Conservation (phyloP, 2,797 vertebrate species). For the Smutsia temminckii region DNA sequence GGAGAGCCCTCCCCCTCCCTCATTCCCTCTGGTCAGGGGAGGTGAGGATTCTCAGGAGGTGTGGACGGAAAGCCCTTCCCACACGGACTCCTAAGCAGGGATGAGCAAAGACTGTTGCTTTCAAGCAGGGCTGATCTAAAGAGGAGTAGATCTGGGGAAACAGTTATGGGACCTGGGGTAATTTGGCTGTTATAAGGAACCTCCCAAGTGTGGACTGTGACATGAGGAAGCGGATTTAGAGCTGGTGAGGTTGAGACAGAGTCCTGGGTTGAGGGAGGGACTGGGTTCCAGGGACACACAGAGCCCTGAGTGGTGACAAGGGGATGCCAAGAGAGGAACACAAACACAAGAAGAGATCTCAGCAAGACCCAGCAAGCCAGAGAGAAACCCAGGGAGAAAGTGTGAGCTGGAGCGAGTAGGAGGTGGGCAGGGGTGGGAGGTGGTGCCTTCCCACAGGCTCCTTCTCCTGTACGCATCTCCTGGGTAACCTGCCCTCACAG, state of each 20-base stretch:
- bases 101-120: not conserved
- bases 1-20: too few relatives aligned
- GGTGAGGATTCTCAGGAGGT: not conserved
- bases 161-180: not conserved
- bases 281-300: not conserved
- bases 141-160: not conserved
- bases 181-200: not conserved
- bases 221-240: not conserved
- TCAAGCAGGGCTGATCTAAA: not conserved
- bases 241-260: not conserved
- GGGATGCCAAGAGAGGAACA: not conserved
- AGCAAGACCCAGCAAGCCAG: not conserved
- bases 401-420: fast-evolving
- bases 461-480: too few relatives aligned
- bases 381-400: not conserved
- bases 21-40: not conserved
- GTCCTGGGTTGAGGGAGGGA: not conserved
- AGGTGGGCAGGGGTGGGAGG: not conserved
- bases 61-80: not conserved
- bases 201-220: not conserved
- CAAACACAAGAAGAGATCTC: not conserved
- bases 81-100: not conserved
- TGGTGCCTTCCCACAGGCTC: not conserved
- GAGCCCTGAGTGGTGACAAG: not conserved
- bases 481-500: not conserved